phyloP scores from a whole-genome alignment of 2,888 invertebrate genomes.

The Lycocerus yunnanus region DNA sequence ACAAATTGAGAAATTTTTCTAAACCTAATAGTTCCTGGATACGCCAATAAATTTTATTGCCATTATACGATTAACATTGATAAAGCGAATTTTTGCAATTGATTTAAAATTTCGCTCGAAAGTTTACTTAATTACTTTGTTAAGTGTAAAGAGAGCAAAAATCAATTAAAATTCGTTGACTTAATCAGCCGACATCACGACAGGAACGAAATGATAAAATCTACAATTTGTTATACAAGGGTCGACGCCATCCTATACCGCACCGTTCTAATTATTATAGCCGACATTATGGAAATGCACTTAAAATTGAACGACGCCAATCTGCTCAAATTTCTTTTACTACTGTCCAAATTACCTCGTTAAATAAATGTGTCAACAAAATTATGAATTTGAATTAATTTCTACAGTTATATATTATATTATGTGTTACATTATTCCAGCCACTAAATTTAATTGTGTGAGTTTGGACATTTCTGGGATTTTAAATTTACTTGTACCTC shows the following conservation, averaged over 20 bases:
- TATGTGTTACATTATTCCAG: not conserved
- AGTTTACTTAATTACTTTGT: not conserved
- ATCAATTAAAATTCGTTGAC: constrained; percentile 19
- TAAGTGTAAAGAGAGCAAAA: constrained; percentile 1
- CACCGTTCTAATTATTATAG: constrained; percentile 11
- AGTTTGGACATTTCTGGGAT: not conserved
- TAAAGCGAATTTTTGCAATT: not conserved
- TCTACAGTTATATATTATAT: not conserved
- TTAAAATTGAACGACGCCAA: constrained; percentile 1
- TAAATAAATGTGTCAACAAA: not conserved
- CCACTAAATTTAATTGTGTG: not conserved
- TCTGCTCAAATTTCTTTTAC: not conserved
- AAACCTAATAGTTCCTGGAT: not conserved
- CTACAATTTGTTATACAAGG: constrained; percentile 28
- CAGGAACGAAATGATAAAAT: constrained; percentile 26
- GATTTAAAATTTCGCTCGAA: not conserved
- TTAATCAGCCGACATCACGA: constrained; percentile 27
- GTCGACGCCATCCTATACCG: constrained; percentile 13
- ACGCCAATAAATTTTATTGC: not conserved
- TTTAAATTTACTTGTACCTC: not conserved
- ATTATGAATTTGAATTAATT: not conserved
- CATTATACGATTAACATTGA: not conserved
- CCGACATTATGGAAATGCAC: constrained; percentile 14
- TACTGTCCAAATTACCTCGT: not conserved
- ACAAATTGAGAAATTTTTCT: constrained; percentile 27